A percentile compares a stretch with the other conserved stretches of the same genome.
These are phyloP conservation scores for Acanthis flammea DNA, from an alignment of 2,797 vertebrate species.

Conservation along the genomic window DNA sequence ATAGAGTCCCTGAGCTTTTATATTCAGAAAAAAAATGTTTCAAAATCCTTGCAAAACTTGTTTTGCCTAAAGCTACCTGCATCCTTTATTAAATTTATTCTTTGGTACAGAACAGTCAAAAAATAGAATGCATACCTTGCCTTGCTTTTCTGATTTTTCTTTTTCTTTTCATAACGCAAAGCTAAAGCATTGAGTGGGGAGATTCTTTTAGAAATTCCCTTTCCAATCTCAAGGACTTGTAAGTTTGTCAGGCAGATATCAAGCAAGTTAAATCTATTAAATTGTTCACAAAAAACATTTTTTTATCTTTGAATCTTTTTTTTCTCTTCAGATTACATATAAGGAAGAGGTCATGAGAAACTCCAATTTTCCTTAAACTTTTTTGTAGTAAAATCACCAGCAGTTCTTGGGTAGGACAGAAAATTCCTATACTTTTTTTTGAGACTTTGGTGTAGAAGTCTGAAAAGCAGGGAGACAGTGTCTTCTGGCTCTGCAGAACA, in stretches of 20 bases:
- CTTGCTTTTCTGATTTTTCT: neutral
- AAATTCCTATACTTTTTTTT: neutral
- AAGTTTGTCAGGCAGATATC: neutral
- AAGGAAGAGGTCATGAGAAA: neutral
- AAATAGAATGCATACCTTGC: neutral
- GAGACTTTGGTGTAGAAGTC: neutral
- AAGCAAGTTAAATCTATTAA: neutral
- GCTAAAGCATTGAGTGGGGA: rapidly evolving
- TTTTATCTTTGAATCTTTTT: neutral
- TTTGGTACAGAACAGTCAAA: neutral
- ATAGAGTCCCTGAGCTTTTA: neutral
- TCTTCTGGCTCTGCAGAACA: neutral
- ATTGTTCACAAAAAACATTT: neutral
- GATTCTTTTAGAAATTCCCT: neutral
- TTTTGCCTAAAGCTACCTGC: neutral
- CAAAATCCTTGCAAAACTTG: neutral
- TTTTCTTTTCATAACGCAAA: neutral
- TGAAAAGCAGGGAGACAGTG: neutral
- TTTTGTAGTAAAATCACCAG: neutral
- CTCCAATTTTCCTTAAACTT: rapidly evolving
- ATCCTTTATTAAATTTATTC: neutral
- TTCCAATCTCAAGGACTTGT: neutral
- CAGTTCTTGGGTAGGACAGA: neutral
- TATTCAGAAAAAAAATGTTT: neutral
- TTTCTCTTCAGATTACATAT: neutral